These are phyloP conservation scores for Rhagonycha fulva DNA, from an alignment of 2,888 invertebrate genomes.

Conservation along the genomic window DNA sequence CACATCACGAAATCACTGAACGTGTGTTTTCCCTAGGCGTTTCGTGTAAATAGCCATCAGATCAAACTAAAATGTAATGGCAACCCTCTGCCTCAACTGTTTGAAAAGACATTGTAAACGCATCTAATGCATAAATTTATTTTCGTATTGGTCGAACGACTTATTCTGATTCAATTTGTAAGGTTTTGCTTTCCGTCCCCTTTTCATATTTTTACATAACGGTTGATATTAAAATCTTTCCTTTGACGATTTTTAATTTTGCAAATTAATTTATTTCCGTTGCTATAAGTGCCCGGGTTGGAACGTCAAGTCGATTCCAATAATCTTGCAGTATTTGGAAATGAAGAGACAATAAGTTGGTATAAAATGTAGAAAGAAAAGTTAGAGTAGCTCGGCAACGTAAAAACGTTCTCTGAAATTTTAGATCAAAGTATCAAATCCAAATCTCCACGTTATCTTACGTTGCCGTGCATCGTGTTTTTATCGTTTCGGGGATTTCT, in stretches of 20 bases:
- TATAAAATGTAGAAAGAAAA: background rate
- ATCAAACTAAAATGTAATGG: conserved; percentile 26
- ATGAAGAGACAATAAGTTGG: background rate
- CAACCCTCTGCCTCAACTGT: conserved; percentile 8
- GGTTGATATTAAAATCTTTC: background rate
- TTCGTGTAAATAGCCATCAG: conserved; percentile 30
- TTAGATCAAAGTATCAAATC: conserved; percentile 3
- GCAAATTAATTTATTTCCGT: no score
- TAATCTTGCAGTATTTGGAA: background rate
- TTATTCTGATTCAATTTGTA: background rate
- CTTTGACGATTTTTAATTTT: background rate
- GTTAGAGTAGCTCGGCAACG: background rate
- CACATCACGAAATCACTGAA: conserved; percentile 29
- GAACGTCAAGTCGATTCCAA: background rate
- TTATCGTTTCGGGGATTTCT: background rate
- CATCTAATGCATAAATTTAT: conserved; percentile 9
- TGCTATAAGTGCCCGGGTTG: background rate
- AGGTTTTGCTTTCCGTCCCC: background rate
- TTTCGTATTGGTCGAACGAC: background rate
- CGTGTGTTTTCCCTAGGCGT: conserved; percentile 31
- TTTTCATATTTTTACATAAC: background rate
- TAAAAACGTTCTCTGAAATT: conserved; percentile 1
- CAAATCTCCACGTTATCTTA: background rate
- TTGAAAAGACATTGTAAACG: conserved; percentile 12
- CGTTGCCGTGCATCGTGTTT: background rate